Percentiles rank a stretch among this genome's conserved stretches.
Evolutionary conservation across 2,113 vertebrate species (phyloP).

Genomic region (Microtus ochrogaster): DNA sequence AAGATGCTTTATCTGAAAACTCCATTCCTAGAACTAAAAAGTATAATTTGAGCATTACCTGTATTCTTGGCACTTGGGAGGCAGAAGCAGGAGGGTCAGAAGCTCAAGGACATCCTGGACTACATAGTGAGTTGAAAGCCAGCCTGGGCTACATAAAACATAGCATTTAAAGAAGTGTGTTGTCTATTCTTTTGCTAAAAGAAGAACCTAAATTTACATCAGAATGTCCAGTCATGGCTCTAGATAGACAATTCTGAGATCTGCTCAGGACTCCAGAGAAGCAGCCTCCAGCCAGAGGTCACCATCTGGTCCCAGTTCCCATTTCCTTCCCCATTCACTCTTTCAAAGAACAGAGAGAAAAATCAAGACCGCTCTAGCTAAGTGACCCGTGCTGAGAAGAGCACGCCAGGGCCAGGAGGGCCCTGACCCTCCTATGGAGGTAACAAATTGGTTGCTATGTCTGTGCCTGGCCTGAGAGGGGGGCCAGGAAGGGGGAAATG

Average conservation of each 20-base stretch:
- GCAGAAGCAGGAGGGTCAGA: background rate
- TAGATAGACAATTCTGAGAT: background rate
- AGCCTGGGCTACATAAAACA: background rate
- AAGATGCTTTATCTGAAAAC: background rate
- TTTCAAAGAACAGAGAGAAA: conserved; percentile 60
- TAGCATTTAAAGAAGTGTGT: background rate
- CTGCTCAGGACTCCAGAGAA: background rate
- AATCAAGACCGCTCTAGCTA: conserved; percentile 61
- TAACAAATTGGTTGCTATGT: conserved; percentile 88
- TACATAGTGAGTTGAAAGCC: background rate
- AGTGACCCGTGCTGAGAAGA: conserved; percentile 79
- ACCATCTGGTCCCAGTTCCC: background rate
- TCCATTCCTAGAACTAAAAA: background rate
- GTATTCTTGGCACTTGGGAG: background rate
- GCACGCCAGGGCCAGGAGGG: conserved; percentile 76
- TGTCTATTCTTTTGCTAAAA: background rate
- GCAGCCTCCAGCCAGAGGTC: background rate
- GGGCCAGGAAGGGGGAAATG: conserved; percentile 56
- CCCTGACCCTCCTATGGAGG: conserved; percentile 86
- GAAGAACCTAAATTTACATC: background rate
- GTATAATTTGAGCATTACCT: background rate
- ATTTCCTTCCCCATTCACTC: background rate
- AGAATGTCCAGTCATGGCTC: background rate
- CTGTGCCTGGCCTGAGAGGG: conserved; percentile 73
- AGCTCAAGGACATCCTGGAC: background rate